These are phyloP conservation scores for Gastrophryne carolinensis DNA, from an alignment of 2,797 vertebrate species.

Conservation along the genomic window DNA sequence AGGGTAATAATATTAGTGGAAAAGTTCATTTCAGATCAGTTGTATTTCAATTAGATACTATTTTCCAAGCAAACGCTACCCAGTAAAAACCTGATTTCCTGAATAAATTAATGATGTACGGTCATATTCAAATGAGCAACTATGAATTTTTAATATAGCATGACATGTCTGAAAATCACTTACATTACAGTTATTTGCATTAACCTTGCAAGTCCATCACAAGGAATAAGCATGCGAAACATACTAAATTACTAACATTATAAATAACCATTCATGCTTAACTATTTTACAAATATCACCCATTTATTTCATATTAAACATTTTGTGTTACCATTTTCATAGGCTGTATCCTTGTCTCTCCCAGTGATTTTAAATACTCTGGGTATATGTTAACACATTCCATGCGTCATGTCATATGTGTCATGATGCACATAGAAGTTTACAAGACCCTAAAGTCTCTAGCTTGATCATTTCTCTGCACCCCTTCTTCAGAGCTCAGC, in stretches of 20 bases:
- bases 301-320: no score
- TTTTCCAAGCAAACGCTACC: slow-evolving; percentile 30
- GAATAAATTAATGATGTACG: slow-evolving; percentile 35
- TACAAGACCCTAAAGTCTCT: no score
- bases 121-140: slow-evolving; percentile 26
- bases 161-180: slow-evolving; percentile 34
- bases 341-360: no score
- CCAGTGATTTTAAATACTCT: no score
- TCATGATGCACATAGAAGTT: no score
- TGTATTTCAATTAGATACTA: slow-evolving; percentile 39
- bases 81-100: slow-evolving; percentile 16
- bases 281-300: no score
- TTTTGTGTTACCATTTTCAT: no score
- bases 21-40: slow-evolving; percentile 9
- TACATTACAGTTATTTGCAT: slow-evolving; percentile 12
- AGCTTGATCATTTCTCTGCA: no score
- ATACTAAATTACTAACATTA: background rate
- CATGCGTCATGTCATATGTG: no score
- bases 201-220: slow-evolving; percentile 21
- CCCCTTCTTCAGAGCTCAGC: no score
- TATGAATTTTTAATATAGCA: slow-evolving; percentile 30
- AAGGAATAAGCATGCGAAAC: slow-evolving; percentile 1
- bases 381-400: no score
- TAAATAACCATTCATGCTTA: no score
- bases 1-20: slow-evolving; percentile 36